Evolutionary conservation across 2,113 vertebrate genomes (phyloP).

Genomic region (Micronisus gabar): DNA sequence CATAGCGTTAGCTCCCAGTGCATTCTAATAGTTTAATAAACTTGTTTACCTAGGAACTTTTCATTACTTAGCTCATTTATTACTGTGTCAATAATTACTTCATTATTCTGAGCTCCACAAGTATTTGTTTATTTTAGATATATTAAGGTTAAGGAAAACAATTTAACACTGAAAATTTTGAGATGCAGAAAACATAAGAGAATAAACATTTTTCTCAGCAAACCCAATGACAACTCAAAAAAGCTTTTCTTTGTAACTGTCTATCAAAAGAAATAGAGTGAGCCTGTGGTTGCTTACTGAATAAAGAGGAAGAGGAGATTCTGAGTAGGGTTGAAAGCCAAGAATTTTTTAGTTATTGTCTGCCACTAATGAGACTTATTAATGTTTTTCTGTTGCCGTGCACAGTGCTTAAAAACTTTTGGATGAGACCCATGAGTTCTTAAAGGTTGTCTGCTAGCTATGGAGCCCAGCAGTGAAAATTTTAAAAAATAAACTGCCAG

Average conservation of each 20-base stretch:
- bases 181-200: background rate
- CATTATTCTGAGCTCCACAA: background rate
- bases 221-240: background rate
- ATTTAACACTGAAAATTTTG: background rate
- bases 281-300: background rate
- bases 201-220: background rate
- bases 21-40: background rate
- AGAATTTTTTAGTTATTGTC: background rate
- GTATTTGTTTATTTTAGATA: background rate
- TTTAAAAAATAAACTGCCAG: background rate
- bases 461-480: background rate
- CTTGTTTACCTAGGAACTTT: background rate
- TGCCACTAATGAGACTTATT: background rate
- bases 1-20: background rate
- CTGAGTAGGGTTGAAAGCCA: background rate
- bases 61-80: background rate
- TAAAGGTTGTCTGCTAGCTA: background rate
- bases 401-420: background rate
- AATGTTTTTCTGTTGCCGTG: background rate
- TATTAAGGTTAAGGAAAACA: background rate
- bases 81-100: background rate
- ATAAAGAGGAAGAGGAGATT: background rate
- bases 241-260: background rate
- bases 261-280: background rate
- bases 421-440: accelerated